Evolutionary conservation across 2,888 invertebrate species (phyloP).

Genomic region (Nephrotoma guestfalica): DNA sequence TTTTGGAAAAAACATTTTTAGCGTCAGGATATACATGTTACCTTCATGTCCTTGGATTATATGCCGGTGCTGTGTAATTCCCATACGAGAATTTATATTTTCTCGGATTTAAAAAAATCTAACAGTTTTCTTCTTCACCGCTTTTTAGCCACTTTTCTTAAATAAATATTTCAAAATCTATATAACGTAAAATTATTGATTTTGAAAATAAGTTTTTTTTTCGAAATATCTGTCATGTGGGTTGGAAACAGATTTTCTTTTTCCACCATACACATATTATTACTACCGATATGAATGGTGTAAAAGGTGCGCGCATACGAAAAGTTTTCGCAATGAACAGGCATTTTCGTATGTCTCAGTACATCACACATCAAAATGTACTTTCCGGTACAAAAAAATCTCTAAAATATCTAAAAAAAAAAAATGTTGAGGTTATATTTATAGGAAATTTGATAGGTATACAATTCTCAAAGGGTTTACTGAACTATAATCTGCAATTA

Average conservation of each 20-base stretch:
- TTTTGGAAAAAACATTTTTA: background rate
- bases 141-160: background rate
- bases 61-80: background rate
- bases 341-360: background rate
- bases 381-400: too few species aligned
- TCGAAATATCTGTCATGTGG: background rate
- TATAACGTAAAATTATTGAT: background rate
- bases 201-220: background rate
- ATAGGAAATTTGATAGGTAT: background rate
- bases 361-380: background rate
- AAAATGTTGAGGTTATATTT: background rate
- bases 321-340: background rate
- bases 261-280: background rate
- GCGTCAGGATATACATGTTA: background rate
- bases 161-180: background rate
- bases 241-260: background rate
- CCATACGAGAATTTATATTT: background rate
- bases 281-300: background rate
- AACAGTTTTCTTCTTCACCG: background rate
- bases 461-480: background rate
- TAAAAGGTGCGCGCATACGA: background rate
- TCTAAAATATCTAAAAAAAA: too few species aligned
- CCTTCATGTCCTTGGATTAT: background rate
- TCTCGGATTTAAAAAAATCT: background rate
- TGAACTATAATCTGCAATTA: background rate